Base-by-base conservation (phyloP, 2,797 vertebrate species). In the Girardinus metallicus region DNA sequence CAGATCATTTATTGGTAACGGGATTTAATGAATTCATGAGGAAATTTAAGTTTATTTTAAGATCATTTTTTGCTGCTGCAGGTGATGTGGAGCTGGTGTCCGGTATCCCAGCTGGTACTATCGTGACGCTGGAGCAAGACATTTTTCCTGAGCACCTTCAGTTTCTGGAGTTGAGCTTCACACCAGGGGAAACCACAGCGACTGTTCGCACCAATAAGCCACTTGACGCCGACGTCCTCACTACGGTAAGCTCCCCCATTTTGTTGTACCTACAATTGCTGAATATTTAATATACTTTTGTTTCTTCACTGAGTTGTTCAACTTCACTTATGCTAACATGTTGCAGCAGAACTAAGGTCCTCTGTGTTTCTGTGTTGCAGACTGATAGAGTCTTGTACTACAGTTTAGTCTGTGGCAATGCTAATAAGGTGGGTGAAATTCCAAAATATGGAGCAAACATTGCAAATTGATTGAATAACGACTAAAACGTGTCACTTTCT, bases 21-120 rank as follows among this genome's bases (percentile, higher is more conserved):
- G 4, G 4, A 46, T 23, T 9, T 9, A n/a, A 26, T n/a, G 5
- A 18, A 47, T 10, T 23, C 21, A 49, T 12, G 39, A 74, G 26
- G 12, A 3, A 7, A 29, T 47, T 18, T 29, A 23, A 39, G 43
- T 49, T 49, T 0, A 49, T 5, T 0, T n/a, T n/a, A n/a, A 21
- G 0, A 1, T 74, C 1, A 18, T 47, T 0, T 29, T 78, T 9
- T 87, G 77, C 49, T 78, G 64, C 68, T 85, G 44, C 83, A 96
- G 96, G 96, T 43, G 92, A 88, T 10, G 90, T 96, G 77, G 96
- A 96, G 92, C 0, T 41, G 84, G 34, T 96, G 49, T 87, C 5
- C 44, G 85, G 83, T 11, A 93, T 96, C 21, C 1, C 34, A 15
- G 1, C 74, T 23, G 75, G 85, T 0, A 85, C 9, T 1, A 2